A percentile compares a stretch with the other conserved stretches of the same genome.
Evolutionary conservation across 2,797 vertebrate species (phyloP).

Genomic region (Babyrousa celebensis): DNA sequence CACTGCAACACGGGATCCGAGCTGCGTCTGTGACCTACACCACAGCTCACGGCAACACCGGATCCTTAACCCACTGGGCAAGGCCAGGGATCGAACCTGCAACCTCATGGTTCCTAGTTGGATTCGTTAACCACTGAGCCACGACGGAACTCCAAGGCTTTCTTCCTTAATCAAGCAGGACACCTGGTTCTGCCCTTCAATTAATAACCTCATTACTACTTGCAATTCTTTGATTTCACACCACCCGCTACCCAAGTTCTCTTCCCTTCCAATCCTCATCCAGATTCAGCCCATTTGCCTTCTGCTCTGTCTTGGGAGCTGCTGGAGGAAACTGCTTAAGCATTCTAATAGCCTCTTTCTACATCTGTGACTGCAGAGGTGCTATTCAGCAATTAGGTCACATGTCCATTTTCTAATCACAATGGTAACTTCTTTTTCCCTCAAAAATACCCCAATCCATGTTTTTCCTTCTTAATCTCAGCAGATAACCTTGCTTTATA

Average conservation of each 20-base stretch:
- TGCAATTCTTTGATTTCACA: neutral
- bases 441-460: neutral
- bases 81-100: too few relatives aligned
- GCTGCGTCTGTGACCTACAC: too few relatives aligned
- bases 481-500: neutral
- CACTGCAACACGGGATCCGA: too few relatives aligned
- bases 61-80: too few relatives aligned
- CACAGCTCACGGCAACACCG: too few relatives aligned
- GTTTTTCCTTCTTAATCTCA: neutral
- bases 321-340: neutral
- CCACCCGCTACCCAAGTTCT: neutral
- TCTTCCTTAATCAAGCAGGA: conserved; percentile 22
- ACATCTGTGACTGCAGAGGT: conserved; percentile 15
- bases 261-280: neutral
- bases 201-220: neutral
- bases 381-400: conserved; percentile 38
- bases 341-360: neutral
- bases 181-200: neutral
- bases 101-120: too few relatives aligned
- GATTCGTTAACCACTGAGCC: too few relatives aligned
- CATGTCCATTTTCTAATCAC: conserved; percentile 18
- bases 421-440: conserved; percentile 13
- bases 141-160: neutral
- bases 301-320: neutral
- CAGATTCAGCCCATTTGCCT: neutral